These are phyloP conservation scores for Phortica magna DNA, from an alignment of 2,888 invertebrate genomes.

Conservation along the genomic window DNA sequence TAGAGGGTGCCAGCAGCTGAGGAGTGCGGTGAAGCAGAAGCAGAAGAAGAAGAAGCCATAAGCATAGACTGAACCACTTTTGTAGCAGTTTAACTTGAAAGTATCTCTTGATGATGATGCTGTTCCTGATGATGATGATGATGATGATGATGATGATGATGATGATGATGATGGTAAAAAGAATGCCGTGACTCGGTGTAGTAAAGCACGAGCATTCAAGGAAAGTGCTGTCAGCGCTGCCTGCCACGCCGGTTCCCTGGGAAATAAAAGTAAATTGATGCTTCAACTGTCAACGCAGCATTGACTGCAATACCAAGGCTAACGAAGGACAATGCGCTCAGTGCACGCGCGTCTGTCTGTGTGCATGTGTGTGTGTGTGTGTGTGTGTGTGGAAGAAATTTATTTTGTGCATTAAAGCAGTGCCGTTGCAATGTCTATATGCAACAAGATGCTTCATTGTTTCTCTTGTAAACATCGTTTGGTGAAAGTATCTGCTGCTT, in stretches of 20 bases:
- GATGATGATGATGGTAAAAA: not conserved
- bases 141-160: not conserved
- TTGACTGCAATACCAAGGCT: conserved; percentile 5
- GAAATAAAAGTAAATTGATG: conserved; percentile 70
- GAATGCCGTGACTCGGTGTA: not conserved
- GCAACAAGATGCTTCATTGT: too few relatives aligned
- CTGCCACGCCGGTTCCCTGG: conserved; percentile 19
- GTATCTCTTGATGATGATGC: not conserved
- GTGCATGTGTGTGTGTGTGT: not conserved
- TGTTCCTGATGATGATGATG: not conserved
- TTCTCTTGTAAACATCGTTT: too few relatives aligned
- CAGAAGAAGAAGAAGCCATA: not conserved
- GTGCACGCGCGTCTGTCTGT: not conserved
- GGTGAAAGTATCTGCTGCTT: too few relatives aligned
- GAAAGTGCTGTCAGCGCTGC: not conserved
- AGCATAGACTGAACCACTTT: not conserved
- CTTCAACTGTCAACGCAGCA: conserved; percentile 62
- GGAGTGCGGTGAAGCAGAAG: not conserved
- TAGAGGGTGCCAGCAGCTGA: not conserved
- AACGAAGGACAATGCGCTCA: not conserved
- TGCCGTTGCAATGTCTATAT: too few relatives aligned
- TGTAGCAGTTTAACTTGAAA: not conserved
- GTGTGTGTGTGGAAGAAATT: not conserved
- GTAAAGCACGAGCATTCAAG: not conserved
- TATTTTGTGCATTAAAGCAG: not conserved